Base-by-base conservation (phyloP, 35 echinoderm and acorn worm genomes). In the Apostichopus californicus region DNA sequence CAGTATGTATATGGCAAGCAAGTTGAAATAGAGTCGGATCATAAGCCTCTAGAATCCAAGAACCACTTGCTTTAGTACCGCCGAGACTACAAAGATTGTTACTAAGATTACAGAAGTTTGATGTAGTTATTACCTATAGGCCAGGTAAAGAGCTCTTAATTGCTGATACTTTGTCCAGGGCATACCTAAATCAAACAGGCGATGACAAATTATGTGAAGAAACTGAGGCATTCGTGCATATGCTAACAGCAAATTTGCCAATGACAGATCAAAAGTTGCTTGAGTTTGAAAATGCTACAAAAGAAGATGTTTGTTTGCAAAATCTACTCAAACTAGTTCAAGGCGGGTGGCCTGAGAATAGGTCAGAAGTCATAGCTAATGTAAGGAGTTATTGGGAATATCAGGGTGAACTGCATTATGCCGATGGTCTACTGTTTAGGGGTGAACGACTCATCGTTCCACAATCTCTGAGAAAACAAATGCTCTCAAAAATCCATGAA, bases 1-100 rank as follows among this genome's bases (percentile, higher is more conserved):
- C 77, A 93, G 54, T 90, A 58, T 78, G 46, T 66, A 83, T 46
- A 92, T 92, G 26, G 80, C 61, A 65, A 82, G 71, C 8, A 82
- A 72, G 56, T 66, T 13, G n/a, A n/a, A n/a, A 15, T 55, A n/a
- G 80, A 92, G 57, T 68, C 78, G 0, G 91, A 92, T 26, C 86
- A 88, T 10, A 88, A 83, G 53, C 80, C 80, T 5, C 9, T 83
- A 55, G 80, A 83, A 83, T 20, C 46, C 21, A 55, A 14, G 13
- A 83, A 15, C 80, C 80, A 20, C 54, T 81, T 9, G 26, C 25
- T 81, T 20, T 17, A 83, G 53, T 57, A 15, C 80, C 80, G 12
- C 80, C 8, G 55, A 81, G 79, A 46, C 52, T 83, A 10, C 80
- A 83, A 83, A 21, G 56, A 55, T 56, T 83, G 0, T 56, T 83